A percentile compares a stretch with the other conserved stretches of the same genome.
phyloP scores from a whole-genome alignment of 1,140 invertebrate species.

The Euglossa dilemma region DNA sequence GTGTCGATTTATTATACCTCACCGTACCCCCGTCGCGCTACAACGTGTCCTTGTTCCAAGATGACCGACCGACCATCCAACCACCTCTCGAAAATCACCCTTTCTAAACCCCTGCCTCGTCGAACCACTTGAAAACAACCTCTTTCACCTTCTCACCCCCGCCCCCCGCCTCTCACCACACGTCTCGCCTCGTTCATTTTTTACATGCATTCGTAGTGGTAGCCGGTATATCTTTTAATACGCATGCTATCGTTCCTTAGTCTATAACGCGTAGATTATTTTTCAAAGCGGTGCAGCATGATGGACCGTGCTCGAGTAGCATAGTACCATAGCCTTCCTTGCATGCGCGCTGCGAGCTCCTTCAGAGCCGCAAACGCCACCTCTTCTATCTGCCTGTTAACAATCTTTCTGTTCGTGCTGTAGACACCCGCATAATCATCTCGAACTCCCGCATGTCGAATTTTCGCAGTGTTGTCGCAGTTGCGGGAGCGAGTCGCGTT shows the following conservation, averaged over 20 bases:
- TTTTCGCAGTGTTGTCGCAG: constrained; percentile 49
- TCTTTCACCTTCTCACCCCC: constrained; percentile 5
- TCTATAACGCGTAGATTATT: constrained; percentile 37
- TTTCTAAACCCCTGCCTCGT: neutral
- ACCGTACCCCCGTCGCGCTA: constrained; percentile 67
- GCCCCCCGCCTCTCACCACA: constrained; percentile 58
- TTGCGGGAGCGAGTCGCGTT: constrained; percentile 64
- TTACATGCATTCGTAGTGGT: constrained; percentile 60
- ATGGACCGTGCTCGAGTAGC: constrained; percentile 59
- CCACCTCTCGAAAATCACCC: constrained; percentile 39
- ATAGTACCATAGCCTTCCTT: constrained; percentile 35
- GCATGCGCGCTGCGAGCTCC: constrained; percentile 53
- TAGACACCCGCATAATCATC: constrained; percentile 66
- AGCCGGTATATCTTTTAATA: constrained; percentile 43
- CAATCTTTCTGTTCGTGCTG: constrained; percentile 50
- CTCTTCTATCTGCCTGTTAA: constrained; percentile 44
- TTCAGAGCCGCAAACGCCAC: constrained; percentile 45
- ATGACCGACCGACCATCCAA: constrained; percentile 69
- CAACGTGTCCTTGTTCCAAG: constrained; percentile 65
- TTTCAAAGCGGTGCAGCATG: constrained; percentile 64
- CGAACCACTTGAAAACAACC: constrained; percentile 20
- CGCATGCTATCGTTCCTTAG: constrained; percentile 42
- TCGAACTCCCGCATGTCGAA: constrained; percentile 58
- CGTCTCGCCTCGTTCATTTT: constrained; percentile 70
- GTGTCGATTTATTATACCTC: constrained; percentile 63